phyloP scores from a whole-genome alignment of 2,113 vertebrate genomes.

The Peromyscus polionotus region DNA sequence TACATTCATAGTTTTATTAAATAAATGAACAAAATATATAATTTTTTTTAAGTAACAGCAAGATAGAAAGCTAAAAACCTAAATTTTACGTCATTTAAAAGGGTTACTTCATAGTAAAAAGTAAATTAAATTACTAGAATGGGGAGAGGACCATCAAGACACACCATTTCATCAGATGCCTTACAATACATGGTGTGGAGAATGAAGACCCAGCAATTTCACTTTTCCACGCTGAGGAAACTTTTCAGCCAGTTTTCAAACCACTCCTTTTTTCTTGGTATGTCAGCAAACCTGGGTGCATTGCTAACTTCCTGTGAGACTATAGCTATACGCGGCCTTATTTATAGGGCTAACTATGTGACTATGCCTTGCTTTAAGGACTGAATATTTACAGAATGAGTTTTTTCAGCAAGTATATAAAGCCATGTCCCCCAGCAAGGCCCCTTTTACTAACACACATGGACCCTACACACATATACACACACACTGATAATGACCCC shows the following conservation, averaged over 20 bases:
- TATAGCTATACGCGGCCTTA: background rate
- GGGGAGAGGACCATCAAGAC: background rate
- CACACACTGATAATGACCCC: background rate
- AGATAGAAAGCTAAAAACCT: background rate
- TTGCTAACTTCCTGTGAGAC: background rate
- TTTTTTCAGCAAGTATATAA: background rate
- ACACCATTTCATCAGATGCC: background rate
- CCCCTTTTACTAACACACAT: background rate
- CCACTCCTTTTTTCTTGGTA: background rate
- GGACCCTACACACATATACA: background rate
- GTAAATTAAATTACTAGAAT: background rate
- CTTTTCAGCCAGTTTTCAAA: background rate
- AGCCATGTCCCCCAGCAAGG: background rate
- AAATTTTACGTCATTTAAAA: slow-evolving; percentile 10
- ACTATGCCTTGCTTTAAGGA: background rate
- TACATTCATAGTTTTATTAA: background rate
- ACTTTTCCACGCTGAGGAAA: background rate
- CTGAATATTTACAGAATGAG: slow-evolving; percentile 27
- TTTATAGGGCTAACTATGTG: background rate
- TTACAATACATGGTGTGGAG: background rate
- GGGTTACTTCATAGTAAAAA: background rate
- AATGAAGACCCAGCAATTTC: slow-evolving; percentile 6
- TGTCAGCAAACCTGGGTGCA: background rate
- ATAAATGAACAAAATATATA: background rate
- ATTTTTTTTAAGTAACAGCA: background rate